Evolutionary conservation across 2,113 vertebrate genomes (phyloP), one percentile per base, ranked within the genome.

Genomic region (Odocoileus virginianus): DNA sequence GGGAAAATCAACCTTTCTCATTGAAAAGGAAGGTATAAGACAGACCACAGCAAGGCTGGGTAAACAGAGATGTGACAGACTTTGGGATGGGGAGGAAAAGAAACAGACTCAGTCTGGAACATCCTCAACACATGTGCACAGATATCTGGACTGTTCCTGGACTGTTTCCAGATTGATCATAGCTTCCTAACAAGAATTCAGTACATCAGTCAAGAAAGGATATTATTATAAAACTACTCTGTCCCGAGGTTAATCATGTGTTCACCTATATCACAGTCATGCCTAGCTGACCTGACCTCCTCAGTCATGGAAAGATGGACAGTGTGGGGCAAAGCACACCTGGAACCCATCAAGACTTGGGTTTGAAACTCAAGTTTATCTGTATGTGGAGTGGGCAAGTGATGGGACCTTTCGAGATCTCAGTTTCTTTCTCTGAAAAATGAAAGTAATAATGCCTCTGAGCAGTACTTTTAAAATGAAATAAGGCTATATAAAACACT

Each of bases 351-450:
- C 52, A 58, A 81, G 67, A 36, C 12, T 4, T 89, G 61, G 10
- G 17, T 55, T 83, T 52, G 83, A 93, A 89, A 33, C 43, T 43
- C 84, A 95, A 52, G 28, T 33, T 58, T 43, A 74, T 57, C 47
- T 54, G 19, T 40, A 45, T 19, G 67, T 25, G 81, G 92, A 76
- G 12, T 7, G 30, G 28, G 58, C 27, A 40, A 84, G 40, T 91
- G 85, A 40, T 54, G 58, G 40, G 50, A 45, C 36, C 58, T 87
- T 86, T 81, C 30, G 85, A 60, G 30, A 78, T 78, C 64, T 88
- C 54, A 74, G 79, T 88, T 92, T 87, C 86, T 95, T 61, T 86
- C 58, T 88, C 55, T 95, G 85, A 93, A 85, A 92, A 90, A 89
- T 54, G 88, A 60, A 96, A 71, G 74, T 64, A 55, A 14, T 78